Evolutionary conservation across 2,113 vertebrate species (phyloP), one percentile per base, ranked within the genome.

Genomic region (Tachycineta bicolor): DNA sequence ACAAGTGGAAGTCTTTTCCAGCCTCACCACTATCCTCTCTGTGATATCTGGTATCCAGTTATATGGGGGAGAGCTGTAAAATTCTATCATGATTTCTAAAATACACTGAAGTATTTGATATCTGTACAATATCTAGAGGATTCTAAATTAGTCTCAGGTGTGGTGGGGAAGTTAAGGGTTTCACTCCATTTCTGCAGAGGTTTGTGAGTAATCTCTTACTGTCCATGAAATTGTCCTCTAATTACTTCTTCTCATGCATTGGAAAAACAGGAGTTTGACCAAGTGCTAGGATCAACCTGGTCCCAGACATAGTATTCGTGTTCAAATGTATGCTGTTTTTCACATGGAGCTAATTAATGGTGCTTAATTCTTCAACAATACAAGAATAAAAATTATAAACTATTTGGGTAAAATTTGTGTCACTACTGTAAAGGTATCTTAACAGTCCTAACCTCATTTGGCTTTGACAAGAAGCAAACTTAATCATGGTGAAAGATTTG

Each of bases 401-500:
- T 60, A 55, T 68, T 65, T 47, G 15, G 21, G 24, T 79, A 70
- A 87, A 93, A 88, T 59, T 56, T 56, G 31, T 67, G 52, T 64
- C 39, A 67, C 22, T 78, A 58, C 18, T 89, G 44, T 70, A 93
- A 89, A 92, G 44, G 44, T 71, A 81, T 59, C 49, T 70, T 77
- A 83, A 39, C 31, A 83, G 22, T 87, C 82, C 58, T 77, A 83
- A 81, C 22, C 20, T 90, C 52, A 46, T 86, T 74, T 86, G 44
- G 71, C 44, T 96, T 87, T 60, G 41, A 78, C 41, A 87, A 60
- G 73, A 84, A 67, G 37, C 31, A 92, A 88, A 96, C 94, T 81
- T 89, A 94, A 82, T 62, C 28, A 81, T 31, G 52, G 84, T 60
- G 83, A n/a, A 92, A 83, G 56, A 88, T 70, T 92, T 93, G 56